These are phyloP conservation scores for Odontamblyopus lacepedii DNA, from an alignment of 2,797 vertebrate genomes.

Conservation along the genomic window DNA sequence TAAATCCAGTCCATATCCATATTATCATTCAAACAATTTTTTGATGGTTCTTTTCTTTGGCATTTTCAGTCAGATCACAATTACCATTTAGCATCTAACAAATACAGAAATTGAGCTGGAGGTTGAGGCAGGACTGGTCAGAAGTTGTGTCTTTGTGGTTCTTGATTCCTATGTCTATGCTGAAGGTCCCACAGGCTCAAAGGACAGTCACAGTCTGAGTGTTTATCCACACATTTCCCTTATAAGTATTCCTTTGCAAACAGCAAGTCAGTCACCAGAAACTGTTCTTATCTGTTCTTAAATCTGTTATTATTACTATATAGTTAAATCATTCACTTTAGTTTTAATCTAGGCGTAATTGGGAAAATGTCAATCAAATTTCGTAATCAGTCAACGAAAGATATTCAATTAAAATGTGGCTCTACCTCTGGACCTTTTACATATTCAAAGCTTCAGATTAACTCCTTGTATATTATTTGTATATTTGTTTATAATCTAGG, in stretches of 20 bases:
- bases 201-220: slow-evolving; percentile 31
- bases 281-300: neutral
- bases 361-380: too few species aligned
- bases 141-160: neutral
- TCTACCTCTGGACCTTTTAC: too few species aligned
- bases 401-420: too few species aligned
- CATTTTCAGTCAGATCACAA: neutral
- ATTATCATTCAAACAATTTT: too few species aligned
- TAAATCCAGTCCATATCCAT: too few species aligned
- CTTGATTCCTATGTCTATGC: neutral
- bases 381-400: too few species aligned
- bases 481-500: neutral
- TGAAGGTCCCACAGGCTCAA: slow-evolving; percentile 35
- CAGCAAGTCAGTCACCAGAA: slow-evolving; percentile 4
- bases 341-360: neutral
- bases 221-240: slow-evolving; percentile 36
- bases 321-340: neutral
- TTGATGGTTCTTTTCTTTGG: too few species aligned
- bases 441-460: neutral
- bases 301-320: neutral
- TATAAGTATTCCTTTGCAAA: neutral
- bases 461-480: neutral
- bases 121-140: neutral
- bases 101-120: neutral
- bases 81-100: neutral